phyloP scores from a whole-genome alignment of 2,113 vertebrate genomes.

The Suncus etruscus region DNA sequence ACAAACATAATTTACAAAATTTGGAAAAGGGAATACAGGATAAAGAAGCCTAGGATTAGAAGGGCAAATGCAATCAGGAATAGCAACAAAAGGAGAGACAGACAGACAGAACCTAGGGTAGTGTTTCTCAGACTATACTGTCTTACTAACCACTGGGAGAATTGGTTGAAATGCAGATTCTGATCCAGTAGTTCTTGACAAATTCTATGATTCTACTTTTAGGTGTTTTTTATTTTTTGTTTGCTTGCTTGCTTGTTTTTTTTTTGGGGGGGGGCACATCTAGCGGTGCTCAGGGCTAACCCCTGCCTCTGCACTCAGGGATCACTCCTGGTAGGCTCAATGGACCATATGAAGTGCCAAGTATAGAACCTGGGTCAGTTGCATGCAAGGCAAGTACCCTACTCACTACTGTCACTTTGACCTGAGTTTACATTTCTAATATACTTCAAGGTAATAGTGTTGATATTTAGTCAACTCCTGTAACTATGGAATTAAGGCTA shows the following conservation, averaged over 20 bases:
- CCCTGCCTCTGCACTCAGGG: too few relatives aligned
- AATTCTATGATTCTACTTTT: neutral
- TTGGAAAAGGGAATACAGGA: neutral
- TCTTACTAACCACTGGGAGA: neutral
- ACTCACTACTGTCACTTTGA: too few relatives aligned
- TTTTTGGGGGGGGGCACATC: too few relatives aligned
- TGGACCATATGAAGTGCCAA: too few relatives aligned
- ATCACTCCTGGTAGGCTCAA: too few relatives aligned
- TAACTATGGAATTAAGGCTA: neutral
- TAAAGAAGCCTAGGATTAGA: neutral
- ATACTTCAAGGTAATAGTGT: neutral
- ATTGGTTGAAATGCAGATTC: neutral
- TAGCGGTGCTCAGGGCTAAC: too few relatives aligned
- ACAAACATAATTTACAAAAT: neutral
- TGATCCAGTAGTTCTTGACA: neutral
- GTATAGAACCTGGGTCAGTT: too few relatives aligned
- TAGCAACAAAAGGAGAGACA: neutral
- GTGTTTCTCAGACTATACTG: neutral
- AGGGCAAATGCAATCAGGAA: neutral
- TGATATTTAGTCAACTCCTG: neutral
- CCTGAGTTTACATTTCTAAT: neutral
- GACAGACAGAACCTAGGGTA: too few relatives aligned
- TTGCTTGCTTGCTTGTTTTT: too few relatives aligned
- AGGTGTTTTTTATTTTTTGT: too few relatives aligned
- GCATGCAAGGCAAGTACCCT: too few relatives aligned